phyloP scores from a whole-genome alignment of 2,797 vertebrate genomes.

The Okamejei kenojei region DNA sequence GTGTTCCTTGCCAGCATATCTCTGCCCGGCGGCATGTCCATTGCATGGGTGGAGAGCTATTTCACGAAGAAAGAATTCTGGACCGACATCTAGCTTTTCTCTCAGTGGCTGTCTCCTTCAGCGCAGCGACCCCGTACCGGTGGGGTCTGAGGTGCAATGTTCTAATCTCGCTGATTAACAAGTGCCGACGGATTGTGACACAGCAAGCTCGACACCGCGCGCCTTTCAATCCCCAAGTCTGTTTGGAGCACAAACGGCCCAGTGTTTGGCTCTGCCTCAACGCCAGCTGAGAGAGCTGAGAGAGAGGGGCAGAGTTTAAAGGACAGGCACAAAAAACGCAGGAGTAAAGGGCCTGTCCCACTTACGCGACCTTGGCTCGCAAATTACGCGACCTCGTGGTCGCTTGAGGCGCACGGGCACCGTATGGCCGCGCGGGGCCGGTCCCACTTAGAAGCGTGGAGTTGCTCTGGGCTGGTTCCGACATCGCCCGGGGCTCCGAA shows the following conservation, averaged over 20 bases:
- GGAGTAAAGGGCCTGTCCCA: too few species aligned
- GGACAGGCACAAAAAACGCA: too few species aligned
- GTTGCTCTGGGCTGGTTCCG: too few species aligned
- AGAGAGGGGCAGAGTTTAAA: too few species aligned
- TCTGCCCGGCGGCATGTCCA: slow-evolving; percentile 66
- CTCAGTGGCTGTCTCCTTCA: slow-evolving; percentile 59
- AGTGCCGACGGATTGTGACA: slow-evolving; percentile 69
- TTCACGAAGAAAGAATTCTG: slow-evolving; percentile 44
- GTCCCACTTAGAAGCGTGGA: too few species aligned
- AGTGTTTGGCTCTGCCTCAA: neutral
- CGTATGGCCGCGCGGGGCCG: too few species aligned
- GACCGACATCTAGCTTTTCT: slow-evolving; percentile 54
- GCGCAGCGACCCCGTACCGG: slow-evolving; percentile 50
- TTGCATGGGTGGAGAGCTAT: slow-evolving; percentile 57
- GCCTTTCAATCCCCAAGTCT: slow-evolving; percentile 47
- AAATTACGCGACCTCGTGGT: too few species aligned
- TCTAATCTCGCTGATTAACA: slow-evolving; percentile 84
- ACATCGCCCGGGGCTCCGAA: too few species aligned
- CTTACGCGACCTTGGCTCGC: too few species aligned
- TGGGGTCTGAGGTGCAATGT: slow-evolving; percentile 62
- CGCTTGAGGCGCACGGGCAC: too few species aligned
- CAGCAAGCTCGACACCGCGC: slow-evolving; percentile 50
- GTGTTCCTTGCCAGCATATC: slow-evolving; percentile 53
- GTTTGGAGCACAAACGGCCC: slow-evolving; percentile 28
- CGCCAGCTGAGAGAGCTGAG: neutral